A percentile compares a stretch with the other conserved stretches of the same genome.
Conservation (phyloP, 1,140 invertebrate species). For the Drosophila varians region DNA sequence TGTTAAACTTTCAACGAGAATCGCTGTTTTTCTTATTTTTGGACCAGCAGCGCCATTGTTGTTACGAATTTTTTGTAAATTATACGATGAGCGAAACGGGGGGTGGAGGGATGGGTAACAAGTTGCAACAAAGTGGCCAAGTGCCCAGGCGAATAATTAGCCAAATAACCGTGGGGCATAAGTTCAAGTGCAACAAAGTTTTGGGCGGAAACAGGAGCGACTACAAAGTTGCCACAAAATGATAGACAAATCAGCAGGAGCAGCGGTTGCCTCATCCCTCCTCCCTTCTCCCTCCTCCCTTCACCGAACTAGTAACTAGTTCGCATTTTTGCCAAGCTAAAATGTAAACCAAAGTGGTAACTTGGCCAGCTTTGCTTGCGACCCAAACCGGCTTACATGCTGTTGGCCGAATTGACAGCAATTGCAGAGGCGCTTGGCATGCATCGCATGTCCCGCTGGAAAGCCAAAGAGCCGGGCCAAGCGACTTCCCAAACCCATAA, state of each 20-base stretch:
- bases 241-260: conserved; percentile 57
- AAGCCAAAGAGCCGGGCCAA: not conserved
- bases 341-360: conserved; percentile 44
- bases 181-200: conserved; percentile 81
- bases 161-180: conserved; percentile 78
- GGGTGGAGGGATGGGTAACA: not conserved
- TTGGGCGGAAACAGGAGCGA: conserved; percentile 15
- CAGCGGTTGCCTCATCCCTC: not conserved
- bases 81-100: conserved; percentile 43
- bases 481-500: conserved; percentile 75
- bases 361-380: conserved; percentile 1
- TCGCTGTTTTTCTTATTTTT: conserved; percentile 27
- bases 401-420: conserved; percentile 67
- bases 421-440: conserved; percentile 79
- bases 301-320: conserved; percentile 50
- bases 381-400: conserved; percentile 38
- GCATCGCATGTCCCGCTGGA: conserved; percentile 62
- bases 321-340: conserved; percentile 56
- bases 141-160: conserved; percentile 78
- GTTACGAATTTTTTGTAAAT: conserved; percentile 58
- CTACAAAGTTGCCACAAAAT: conserved; percentile 62
- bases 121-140: conserved; percentile 74
- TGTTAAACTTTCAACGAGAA: conserved; percentile 77
- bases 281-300: too few relatives aligned
- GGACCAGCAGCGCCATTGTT: conserved; percentile 23